Base-by-base conservation (phyloP, 2,888 invertebrate species). In the Leucophora obtusa region DNA sequence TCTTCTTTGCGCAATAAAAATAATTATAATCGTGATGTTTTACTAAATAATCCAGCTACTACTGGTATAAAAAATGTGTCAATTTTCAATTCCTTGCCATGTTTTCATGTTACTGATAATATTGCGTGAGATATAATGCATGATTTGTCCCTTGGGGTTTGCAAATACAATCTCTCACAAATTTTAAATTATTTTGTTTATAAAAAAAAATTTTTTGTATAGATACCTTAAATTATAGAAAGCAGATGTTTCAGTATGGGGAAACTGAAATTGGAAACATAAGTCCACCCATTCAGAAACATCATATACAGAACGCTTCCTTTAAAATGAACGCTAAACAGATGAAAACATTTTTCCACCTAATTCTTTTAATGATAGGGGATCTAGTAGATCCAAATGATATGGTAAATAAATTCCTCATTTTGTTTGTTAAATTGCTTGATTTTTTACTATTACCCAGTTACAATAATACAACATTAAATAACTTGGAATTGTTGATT, bases 181-280 rank as follows among this genome's bases (percentile, higher is more conserved):
- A 58, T 33, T 28, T 58, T 58, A n/a, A 24, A 58, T 58, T 58
- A 58, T 58, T 58, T 69, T 69, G 50, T 69, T 47, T 28, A 15
- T 28, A 17, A 47, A 70, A 69, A 21, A 54, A 62, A 63, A 53
- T 54, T 35, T 54, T 76, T 56, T 50, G 43, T 63, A 10, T 76
- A 28, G 63, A 76, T 11, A 60, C 60, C 24, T 51, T 75, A 43
- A 75, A 75, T 75, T 68, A 51, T 60, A 35, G 75, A 35, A 54
- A 68, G 35, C 63, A 63, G 43, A 68, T 38, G 59, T 75, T 75
- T 68, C 51, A 75, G 43, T 76, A 75, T 62, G 75, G 75, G 18
- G 60, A 68, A 60, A 60, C 60, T 24, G 75, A 75, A 53, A 69
- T 75, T 24, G 58, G 75, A n/a, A 75, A 75, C 28, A 33, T 59